Evolutionary conservation across 2,113 vertebrate genomes (phyloP).

Genomic region (Oplegnathus fasciatus): DNA sequence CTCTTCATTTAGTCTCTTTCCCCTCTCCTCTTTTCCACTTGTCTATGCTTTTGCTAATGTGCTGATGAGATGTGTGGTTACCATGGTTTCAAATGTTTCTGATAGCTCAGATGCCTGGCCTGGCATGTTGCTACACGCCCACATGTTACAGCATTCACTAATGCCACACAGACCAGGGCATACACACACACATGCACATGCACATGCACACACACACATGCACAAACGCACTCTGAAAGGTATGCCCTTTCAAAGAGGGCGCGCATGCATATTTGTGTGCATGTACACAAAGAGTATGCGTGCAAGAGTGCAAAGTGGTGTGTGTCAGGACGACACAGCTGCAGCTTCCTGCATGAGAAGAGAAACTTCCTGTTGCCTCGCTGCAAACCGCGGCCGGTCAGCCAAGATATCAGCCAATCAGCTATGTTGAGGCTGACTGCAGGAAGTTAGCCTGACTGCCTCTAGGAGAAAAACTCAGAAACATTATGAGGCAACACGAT

Average conservation of each 20-base stretch:
- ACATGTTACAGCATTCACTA: conserved; percentile 67
- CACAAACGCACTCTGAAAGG: not conserved
- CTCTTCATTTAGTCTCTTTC: conserved; percentile 41
- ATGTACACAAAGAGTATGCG: conserved; percentile 21
- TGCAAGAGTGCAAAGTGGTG: conserved; percentile 65
- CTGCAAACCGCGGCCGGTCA: conserved; percentile 72
- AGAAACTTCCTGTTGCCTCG: conserved; percentile 80
- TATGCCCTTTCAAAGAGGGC: conserved; percentile 7
- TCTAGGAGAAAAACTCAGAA: conserved; percentile 77
- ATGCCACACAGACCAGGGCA: conserved; percentile 38
- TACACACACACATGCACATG: not conserved
- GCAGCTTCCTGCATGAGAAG: conserved; percentile 78
- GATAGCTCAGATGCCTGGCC: conserved; percentile 62
- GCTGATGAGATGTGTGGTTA: conserved; percentile 68
- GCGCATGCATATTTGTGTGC: conserved; percentile 15
- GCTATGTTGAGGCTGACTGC: conserved; percentile 74
- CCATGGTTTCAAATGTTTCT: conserved; percentile 79
- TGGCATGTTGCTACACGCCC: conserved; percentile 70
- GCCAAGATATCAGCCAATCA: conserved; percentile 82
- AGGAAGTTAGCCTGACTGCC: conserved; percentile 84
- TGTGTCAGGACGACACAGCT: conserved; percentile 72
- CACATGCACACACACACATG: not conserved
- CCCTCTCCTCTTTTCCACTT: conserved; percentile 28
- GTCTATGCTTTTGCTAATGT: conserved; percentile 54
- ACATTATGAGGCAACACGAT: conserved; percentile 85